Conservation (phyloP, 2,113 vertebrate species). For the Aspidoscelis tigris region DNA sequence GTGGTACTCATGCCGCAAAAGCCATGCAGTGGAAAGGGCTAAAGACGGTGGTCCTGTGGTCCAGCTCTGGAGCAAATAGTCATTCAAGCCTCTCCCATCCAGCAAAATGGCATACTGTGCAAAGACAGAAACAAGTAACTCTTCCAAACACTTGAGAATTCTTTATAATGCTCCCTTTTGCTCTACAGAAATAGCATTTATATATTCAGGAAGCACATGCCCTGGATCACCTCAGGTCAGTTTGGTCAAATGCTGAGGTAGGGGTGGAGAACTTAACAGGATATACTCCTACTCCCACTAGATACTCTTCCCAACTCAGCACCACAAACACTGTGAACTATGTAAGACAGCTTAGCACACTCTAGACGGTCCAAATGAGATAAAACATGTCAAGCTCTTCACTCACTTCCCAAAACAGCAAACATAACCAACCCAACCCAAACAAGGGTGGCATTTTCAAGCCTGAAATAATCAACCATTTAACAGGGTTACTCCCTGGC, state of each 20-base stretch:
- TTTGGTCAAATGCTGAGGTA: too few species aligned
- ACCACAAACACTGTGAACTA: too few species aligned
- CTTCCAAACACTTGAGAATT: neutral
- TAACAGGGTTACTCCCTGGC: neutral
- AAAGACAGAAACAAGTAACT: conserved; percentile 37
- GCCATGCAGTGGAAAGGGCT: conserved; percentile 82
- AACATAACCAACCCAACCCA: too few species aligned
- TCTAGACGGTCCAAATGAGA: too few species aligned
- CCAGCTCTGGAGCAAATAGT: conserved; percentile 83
- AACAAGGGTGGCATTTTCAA: neutral
- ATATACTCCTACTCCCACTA: too few species aligned
- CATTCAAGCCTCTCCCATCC: conserved; percentile 72
- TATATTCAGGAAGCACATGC: neutral
- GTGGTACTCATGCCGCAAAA: conserved; percentile 90
- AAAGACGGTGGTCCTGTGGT: conserved; percentile 72
- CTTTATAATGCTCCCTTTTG: neutral
- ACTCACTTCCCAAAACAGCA: too few species aligned
- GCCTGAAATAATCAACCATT: neutral
- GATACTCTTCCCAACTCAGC: too few species aligned
- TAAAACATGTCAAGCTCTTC: too few species aligned
- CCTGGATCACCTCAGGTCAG: too few species aligned
- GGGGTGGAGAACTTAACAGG: too few species aligned
- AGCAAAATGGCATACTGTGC: conserved; percentile 75
- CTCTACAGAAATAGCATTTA: neutral
- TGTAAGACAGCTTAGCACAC: too few species aligned